Evolutionary conservation across 2,113 vertebrate genomes (phyloP).

Genomic region (Lipophrys pholis): DNA sequence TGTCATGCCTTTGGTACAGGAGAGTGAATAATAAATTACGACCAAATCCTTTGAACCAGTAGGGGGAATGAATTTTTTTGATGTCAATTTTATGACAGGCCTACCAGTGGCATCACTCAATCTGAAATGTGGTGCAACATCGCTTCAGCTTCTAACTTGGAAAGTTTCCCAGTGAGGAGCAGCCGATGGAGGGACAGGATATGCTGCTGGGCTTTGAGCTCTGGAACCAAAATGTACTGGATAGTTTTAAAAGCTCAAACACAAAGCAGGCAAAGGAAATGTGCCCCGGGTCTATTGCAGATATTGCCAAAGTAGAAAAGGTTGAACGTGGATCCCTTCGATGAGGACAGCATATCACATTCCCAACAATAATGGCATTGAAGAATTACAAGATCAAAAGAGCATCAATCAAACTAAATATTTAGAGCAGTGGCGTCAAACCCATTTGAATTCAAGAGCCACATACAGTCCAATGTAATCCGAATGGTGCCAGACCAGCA

Average conservation of each 20-base stretch:
- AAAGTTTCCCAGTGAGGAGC: constrained; percentile 46
- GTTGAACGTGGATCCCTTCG: neutral
- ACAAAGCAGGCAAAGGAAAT: neutral
- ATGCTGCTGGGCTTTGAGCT: constrained; percentile 15
- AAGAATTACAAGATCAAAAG: neutral
- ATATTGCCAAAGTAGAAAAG: neutral
- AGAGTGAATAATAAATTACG: constrained; percentile 62
- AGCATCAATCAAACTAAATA: neutral
- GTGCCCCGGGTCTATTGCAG: neutral
- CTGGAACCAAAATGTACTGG: constrained; percentile 11
- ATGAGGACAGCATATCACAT: neutral
- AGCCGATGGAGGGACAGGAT: constrained; percentile 27
- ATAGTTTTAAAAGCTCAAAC: constrained; percentile 28
- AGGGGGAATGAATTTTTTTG: constrained; percentile 49
- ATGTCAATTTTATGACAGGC: constrained; percentile 68
- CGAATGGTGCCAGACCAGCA: too few species aligned
- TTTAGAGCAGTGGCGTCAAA: neutral
- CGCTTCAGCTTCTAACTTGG: constrained; percentile 51
- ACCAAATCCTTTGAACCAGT: constrained; percentile 65
- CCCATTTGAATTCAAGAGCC: too few species aligned
- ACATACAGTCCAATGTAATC: too few species aligned
- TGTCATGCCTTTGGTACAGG: constrained; percentile 56
- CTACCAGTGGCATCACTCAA: constrained; percentile 58
- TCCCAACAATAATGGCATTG: neutral
- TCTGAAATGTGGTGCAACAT: constrained; percentile 65